Evolutionary conservation across 2,113 vertebrate genomes (phyloP).

Genomic region (Myrmecophaga tridactyla): DNA sequence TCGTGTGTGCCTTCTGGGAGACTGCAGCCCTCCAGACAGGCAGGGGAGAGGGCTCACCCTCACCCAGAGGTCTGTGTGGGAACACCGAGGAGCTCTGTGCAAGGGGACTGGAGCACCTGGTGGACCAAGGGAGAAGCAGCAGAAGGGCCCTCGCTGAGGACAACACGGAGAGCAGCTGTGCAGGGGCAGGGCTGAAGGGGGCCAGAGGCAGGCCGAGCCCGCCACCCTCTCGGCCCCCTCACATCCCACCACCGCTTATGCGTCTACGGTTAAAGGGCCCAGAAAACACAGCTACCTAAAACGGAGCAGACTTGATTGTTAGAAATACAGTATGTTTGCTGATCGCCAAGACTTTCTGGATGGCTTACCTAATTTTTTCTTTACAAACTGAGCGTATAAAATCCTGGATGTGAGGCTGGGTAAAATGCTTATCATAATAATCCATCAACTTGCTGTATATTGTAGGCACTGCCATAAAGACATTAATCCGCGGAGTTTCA

Average conservation of each 20-base stretch:
- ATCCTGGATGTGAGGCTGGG: constrained; percentile 88
- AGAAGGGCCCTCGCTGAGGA: no score
- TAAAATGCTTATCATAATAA: constrained; percentile 88
- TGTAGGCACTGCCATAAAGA: constrained; percentile 98
- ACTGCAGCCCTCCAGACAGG: no score
- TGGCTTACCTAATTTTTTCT: constrained; percentile 89
- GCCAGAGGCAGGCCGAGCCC: no score
- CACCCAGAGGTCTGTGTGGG: no score
- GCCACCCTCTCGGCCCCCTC: neutral
- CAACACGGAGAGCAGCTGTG: no score
- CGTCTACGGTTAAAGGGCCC: neutral
- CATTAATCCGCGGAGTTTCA: constrained; percentile 83
- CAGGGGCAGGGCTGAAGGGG: no score
- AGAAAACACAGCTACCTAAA: neutral
- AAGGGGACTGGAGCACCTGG: no score
- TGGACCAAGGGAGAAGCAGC: no score
- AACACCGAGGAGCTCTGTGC: no score
- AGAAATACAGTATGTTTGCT: neutral
- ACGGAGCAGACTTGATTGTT: no score
- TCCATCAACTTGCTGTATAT: constrained; percentile 93
- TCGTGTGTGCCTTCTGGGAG: no score
- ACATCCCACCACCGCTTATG: neutral
- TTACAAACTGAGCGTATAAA: constrained; percentile 91
- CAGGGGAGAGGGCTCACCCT: no score
- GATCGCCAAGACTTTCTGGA: neutral